Evolutionary conservation across 2,113 vertebrate genomes (phyloP), one percentile per base, ranked within the genome.

Genomic region (Gallinago paraguaiae): DNA sequence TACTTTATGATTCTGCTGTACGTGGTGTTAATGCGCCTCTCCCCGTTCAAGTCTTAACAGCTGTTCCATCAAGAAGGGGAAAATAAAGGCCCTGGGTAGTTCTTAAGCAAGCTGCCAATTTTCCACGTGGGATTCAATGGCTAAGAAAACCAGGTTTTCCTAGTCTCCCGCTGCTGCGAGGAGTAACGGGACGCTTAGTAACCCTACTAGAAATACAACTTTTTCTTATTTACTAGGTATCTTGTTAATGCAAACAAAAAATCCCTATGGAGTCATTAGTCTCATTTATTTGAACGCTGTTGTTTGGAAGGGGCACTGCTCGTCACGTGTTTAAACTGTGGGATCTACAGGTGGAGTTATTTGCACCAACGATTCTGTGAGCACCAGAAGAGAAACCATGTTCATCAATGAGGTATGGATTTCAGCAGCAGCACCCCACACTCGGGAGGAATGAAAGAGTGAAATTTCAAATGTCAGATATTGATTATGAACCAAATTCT

Each of bases 31-130:
- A 93, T 91, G 51, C 72, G 95, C 81, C 84, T 94, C 74, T 96
- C 79, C 77, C 48, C 77, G 57, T 78, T 92, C 88, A 71, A 88
- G 64, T 71, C 88, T 75, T 92, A 79, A 91, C 93, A 97, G 95
- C 90, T 97, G 92, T 95, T 96, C 87, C 69, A 90, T 83, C 65
- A 88, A 90, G 74, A 82, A 11, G 7, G 45, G 60, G 35, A 22
- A 92, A 95, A 96, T 79, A 82, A 96, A 82, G 70, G 81, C 82
- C 65, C 33, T 94, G 84, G 94, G 91, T 97, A 94, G 91, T 83
- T 91, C 86, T 95, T 90, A 80, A 95, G 83, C 91, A 87, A 82
- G 75, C 71, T 96, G 94, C 95, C 96, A 97, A 96, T 97, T 97
- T 97, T 97, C 97, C 97, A 96, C 90, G 53, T 91, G 90, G 94